Evolutionary conservation across 2,113 vertebrate genomes (phyloP), one percentile per base, ranked within the genome.

Genomic region (Scatophagus argus): DNA sequence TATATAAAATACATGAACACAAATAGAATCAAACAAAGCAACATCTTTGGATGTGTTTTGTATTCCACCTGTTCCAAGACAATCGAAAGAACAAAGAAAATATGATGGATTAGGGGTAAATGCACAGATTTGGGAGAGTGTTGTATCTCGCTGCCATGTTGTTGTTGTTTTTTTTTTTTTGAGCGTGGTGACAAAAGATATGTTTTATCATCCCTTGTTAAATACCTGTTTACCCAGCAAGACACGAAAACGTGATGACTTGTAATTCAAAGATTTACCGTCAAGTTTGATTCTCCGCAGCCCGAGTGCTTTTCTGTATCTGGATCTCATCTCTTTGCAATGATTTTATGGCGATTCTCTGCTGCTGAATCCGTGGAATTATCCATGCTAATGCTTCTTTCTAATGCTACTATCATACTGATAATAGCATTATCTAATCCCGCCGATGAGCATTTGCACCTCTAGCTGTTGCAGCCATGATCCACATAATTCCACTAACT

Each of bases 351-450:
- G 87, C 83, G 87, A 94, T 93, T 94, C 92, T 87, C 78, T 66
- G 80, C 82, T 51, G 68, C 89, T 46, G 90, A 91, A 93, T 93
- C 86, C 65, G 80, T 78, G 86, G 91, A 92, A 92, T 94, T 93
- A 94, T 93, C 93, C 93, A 81, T 88, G 89, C 90, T 94, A 94
- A 95, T 94, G 88, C 93, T 79, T 83, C 90, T 87, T 91, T 91
- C 87, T 93, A 92, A 95, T 89, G 92, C 91, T 90, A 84, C 92
- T 89, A 93, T 94, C 93, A 88, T 52, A 59, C 84, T 79, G 92
- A 94, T 95, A 94, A 95, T 95, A 89, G 88, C 93, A 87, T 93
- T 88, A 93, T 91, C 93, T 94, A 94, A 94, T 94, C 93, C 94
- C 80, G 81, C 83, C 80, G 82, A 84, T 93, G 88, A 87, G 83